Evolutionary conservation across 2,113 vertebrate genomes (phyloP).

Genomic region (Ammodramus savannarum): DNA sequence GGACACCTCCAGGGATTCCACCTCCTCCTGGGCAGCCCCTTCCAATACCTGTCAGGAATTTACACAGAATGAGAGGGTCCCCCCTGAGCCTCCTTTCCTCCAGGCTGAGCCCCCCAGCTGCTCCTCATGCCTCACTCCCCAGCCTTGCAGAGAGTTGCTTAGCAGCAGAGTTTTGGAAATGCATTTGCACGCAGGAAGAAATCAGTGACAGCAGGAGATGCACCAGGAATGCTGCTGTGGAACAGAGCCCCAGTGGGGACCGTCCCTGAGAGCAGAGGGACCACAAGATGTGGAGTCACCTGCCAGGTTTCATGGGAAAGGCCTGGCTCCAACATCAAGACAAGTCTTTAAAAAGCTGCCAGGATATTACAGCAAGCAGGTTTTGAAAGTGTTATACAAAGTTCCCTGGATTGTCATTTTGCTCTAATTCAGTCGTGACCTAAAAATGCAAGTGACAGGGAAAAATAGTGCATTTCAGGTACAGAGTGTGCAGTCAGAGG

Average conservation of each 20-base stretch:
- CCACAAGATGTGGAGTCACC: fast-evolving
- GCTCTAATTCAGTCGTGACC: background rate
- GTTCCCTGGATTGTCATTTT: background rate
- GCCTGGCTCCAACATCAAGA: fast-evolving
- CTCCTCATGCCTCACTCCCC: background rate
- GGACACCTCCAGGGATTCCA: background rate
- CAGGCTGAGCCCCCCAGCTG: background rate
- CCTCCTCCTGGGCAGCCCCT: background rate
- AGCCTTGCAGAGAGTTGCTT: conserved; percentile 31
- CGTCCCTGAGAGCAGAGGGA: fast-evolving
- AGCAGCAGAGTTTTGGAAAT: conserved; percentile 64
- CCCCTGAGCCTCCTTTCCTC: background rate
- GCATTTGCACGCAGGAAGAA: conserved; percentile 17
- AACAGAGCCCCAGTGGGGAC: background rate
- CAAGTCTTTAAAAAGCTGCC: background rate
- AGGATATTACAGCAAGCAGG: background rate
- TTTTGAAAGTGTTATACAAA: background rate
- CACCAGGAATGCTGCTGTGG: background rate
- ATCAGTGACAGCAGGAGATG: conserved; percentile 7
- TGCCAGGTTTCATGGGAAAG: background rate
- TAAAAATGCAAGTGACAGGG: background rate
- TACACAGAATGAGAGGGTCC: background rate
- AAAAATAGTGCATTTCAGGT: background rate
- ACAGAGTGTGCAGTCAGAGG: background rate
- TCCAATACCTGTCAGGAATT: background rate